A percentile compares a stretch with the other conserved stretches of the same genome.
phyloP scores from a whole-genome alignment of 2,888 invertebrate species.

The Erebia epiphron region DNA sequence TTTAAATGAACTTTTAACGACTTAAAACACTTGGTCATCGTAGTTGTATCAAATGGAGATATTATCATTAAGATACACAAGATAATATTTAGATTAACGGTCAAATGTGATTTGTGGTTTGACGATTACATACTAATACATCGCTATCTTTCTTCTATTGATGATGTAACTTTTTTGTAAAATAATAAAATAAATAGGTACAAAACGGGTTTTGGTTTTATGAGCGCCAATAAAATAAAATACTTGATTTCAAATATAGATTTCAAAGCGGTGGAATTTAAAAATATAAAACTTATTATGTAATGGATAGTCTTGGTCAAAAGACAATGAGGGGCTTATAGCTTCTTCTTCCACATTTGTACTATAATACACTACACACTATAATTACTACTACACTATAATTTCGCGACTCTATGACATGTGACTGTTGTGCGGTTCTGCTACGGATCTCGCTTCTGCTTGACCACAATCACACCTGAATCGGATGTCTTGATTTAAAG shows the following conservation, averaged over 20 bases:
- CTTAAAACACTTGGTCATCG: slow-evolving; percentile 49
- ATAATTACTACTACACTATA: no score
- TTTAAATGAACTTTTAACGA: slow-evolving; percentile 79
- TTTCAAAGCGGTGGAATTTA: no score
- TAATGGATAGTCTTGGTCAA: no score
- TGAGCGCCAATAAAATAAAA: not conserved
- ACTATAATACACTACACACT: no score
- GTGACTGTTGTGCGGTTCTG: no score
- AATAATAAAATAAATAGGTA: not conserved
- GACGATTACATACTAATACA: slow-evolving; percentile 3
- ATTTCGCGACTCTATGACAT: no score
- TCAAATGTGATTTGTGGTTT: slow-evolving; percentile 25
- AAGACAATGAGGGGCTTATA: no score
- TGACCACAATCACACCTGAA: no score
- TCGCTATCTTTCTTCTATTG: slow-evolving; percentile 9
- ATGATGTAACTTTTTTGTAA: slow-evolving; percentile 3
- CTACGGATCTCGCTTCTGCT: no score
- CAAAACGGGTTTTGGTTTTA: not conserved
- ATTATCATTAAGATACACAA: slow-evolving; percentile 24
- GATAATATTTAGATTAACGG: slow-evolving; percentile 22
- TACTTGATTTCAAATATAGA: not conserved
- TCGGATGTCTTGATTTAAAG: no score
- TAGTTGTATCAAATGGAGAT: slow-evolving; percentile 29
- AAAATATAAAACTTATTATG: no score
- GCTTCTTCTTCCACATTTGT: no score